A percentile compares a stretch with the other conserved stretches of the same genome.
Evolutionary conservation across 35 echinoderm and acorn worm genomes (phyloP).

Genomic region (Apostichopus californicus): DNA sequence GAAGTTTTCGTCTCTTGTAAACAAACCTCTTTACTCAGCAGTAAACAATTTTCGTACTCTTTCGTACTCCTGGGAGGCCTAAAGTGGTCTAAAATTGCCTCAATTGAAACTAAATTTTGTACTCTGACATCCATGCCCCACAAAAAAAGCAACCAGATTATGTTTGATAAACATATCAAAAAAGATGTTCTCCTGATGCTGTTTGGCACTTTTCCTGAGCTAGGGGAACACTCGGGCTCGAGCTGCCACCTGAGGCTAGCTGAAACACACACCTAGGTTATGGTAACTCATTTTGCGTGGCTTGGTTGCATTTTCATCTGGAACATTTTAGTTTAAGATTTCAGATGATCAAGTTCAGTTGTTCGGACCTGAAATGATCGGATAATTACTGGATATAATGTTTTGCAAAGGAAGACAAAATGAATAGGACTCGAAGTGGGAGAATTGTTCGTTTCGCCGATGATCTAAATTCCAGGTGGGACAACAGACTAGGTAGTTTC

Average conservation of each 20-base stretch:
- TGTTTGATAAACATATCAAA: too few species aligned
- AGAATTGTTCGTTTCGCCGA: conserved; percentile 36
- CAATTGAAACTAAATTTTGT: too few species aligned
- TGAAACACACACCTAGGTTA: not conserved
- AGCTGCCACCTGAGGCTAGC: not conserved
- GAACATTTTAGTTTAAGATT: not conserved
- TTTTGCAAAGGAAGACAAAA: not conserved
- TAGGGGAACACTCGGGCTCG: too few species aligned
- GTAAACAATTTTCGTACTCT: too few species aligned
- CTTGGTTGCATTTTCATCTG: not conserved
- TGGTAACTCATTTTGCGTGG: not conserved
- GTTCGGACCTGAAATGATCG: not conserved
- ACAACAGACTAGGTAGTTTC: conserved; percentile 41
- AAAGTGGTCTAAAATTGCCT: too few species aligned
- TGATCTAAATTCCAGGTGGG: conserved; percentile 17
- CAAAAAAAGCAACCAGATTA: too few species aligned
- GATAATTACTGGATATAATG: conserved; percentile 25
- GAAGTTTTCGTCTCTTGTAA: too few species aligned
- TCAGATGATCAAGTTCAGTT: not conserved
- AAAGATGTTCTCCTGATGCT: too few species aligned
- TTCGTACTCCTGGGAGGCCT: too few species aligned
- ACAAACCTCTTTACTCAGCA: too few species aligned
- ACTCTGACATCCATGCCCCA: too few species aligned
- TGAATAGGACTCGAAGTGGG: conserved; percentile 13
- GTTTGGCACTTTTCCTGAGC: too few species aligned